Percentiles rank a stretch among this genome's conserved stretches.
Evolutionary conservation across 1,140 invertebrate genomes (phyloP).

Genomic region (Sinella curviseta): DNA sequence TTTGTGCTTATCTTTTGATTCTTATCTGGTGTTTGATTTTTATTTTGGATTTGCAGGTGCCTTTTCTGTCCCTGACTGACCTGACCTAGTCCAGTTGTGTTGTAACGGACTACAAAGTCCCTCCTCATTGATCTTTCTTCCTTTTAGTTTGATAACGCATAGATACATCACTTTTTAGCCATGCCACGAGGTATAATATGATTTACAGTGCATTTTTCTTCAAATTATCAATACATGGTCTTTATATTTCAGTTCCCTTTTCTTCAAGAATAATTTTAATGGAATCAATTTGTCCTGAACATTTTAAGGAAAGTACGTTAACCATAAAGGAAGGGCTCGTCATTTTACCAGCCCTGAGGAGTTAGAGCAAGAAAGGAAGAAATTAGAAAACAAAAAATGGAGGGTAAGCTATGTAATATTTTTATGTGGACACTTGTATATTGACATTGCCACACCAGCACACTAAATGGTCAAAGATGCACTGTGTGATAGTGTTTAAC

Average conservation of each 20-base stretch:
- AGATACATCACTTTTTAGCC: not conserved
- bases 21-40: not conserved
- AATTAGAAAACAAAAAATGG: conserved; percentile 71
- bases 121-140: not conserved
- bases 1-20: too few relatives aligned
- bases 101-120: not conserved
- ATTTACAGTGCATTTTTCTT: not conserved
- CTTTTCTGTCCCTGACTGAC: too few relatives aligned
- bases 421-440: conserved; percentile 41
- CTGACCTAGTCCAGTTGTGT: not conserved
- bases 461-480: too few relatives aligned
- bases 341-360: conserved; percentile 93
- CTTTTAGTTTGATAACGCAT: not conserved
- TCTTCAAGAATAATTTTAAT: too few relatives aligned
- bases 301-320: conserved; percentile 76
- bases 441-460: conserved; percentile 18
- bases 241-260: not conserved
- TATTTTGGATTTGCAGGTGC: not conserved
- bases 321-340: conserved; percentile 87
- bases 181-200: conserved; percentile 38
- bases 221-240: conserved; percentile 4
- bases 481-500: too few relatives aligned
- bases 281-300: too few relatives aligned
- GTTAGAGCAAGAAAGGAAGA: conserved; percentile 78
- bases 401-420: too few relatives aligned